Conservation (phyloP, 2,888 invertebrate genomes). For the Hofmannophila pseudospretella region DNA sequence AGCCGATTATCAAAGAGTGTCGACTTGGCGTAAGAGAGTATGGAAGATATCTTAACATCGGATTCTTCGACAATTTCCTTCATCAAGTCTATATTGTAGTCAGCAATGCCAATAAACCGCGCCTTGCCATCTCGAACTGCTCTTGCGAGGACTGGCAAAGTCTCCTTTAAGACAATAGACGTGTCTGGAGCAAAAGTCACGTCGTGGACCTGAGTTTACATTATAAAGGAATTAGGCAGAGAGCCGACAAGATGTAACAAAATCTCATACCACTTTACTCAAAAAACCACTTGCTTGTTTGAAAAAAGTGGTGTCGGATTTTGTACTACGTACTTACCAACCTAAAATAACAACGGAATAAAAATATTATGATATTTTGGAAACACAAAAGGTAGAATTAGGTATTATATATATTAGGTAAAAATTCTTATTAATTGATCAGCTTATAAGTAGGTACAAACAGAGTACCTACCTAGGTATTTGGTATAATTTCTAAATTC, state of each 20-base stretch:
- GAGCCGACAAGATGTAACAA: background rate
- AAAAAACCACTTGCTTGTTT: too few species aligned
- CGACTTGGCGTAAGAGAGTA: conserved; percentile 88
- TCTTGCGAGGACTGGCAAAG: conserved; percentile 88
- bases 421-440: too few species aligned
- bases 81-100: conserved; percentile 88
- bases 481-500: too few species aligned
- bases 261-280: too few species aligned
- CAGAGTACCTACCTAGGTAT: too few species aligned
- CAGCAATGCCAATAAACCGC: conserved; percentile 90
- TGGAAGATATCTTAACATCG: conserved; percentile 80
- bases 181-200: conserved; percentile 89
- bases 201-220: conserved; percentile 87
- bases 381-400: too few species aligned
- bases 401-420: too few species aligned
- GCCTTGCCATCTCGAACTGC: conserved; percentile 85
- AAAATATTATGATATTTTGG: too few species aligned
- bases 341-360: too few species aligned
- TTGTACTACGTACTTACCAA: too few species aligned
- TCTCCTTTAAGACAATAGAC: conserved; percentile 88
- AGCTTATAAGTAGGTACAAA: too few species aligned
- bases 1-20: conserved; percentile 89
- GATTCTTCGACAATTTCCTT: conserved; percentile 84
- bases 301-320: too few species aligned
- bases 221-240: background rate